Percentiles rank a stretch among this genome's conserved stretches.
These are phyloP conservation scores for Aurelia coerulea DNA, from an alignment of 30 jellyfish, hydroid and myxozoan species.

Conservation along the genomic window DNA sequence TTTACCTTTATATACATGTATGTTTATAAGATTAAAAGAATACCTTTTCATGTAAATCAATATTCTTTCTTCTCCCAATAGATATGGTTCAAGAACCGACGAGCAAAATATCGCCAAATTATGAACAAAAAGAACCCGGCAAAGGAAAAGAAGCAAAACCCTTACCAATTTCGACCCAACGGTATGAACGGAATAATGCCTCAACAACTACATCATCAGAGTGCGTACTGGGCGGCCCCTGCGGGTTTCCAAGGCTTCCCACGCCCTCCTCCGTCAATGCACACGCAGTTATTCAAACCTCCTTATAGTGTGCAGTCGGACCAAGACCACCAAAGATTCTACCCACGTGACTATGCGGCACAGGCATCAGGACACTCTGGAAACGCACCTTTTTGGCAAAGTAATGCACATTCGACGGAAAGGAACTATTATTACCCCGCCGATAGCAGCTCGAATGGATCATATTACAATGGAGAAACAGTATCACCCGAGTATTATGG, in stretches of 20 bases:
- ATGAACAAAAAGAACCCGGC: conserved; percentile 71
- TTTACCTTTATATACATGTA: too few species aligned
- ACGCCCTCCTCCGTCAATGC: conserved; percentile 67
- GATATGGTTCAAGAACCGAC: conserved; percentile 97
- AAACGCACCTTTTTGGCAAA: conserved; percentile 58
- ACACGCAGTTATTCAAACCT: conserved; percentile 66
- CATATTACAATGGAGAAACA: conserved; percentile 64
- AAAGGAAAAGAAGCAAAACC: conserved; percentile 72
- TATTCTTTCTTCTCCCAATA: background rate
- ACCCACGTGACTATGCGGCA: conserved; percentile 56
- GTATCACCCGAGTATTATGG: conserved; percentile 73
- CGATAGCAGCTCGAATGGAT: conserved; percentile 62
- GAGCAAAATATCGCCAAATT: conserved; percentile 95
- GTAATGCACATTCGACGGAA: conserved; percentile 49
- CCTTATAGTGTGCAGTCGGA: conserved; percentile 48
- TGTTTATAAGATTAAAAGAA: too few species aligned
- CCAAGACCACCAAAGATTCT: conserved; percentile 41
- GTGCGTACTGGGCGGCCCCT: conserved; percentile 65
- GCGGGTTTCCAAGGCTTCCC: conserved; percentile 64
- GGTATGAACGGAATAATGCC: conserved; percentile 71
- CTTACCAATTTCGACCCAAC: conserved; percentile 65
- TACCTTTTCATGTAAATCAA: too few species aligned
- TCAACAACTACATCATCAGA: conserved; percentile 64
- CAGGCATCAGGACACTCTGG: conserved; percentile 65
- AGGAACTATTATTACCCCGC: conserved; percentile 65